Evolutionary conservation across 2,113 vertebrate species (phyloP).

Genomic region (Mus spicilegus): DNA sequence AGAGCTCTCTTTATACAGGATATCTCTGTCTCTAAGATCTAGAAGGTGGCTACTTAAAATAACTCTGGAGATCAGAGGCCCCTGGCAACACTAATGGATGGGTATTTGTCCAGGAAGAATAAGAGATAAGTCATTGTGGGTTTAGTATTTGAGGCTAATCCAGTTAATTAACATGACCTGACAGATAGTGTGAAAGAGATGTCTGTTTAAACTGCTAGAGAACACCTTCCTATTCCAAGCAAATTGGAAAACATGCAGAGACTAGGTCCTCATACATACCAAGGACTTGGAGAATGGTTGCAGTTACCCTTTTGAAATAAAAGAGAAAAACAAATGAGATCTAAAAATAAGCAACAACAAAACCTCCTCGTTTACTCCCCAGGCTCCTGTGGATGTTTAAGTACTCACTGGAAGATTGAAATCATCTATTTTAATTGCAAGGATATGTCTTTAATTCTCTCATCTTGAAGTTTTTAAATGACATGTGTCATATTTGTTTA

Average conservation of each 20-base stretch:
- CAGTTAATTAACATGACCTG: not conserved
- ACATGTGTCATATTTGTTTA: constrained; percentile 57
- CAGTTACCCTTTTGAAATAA: not conserved
- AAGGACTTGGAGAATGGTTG: not conserved
- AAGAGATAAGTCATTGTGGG: not conserved
- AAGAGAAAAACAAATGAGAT: not conserved
- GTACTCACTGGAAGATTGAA: not conserved
- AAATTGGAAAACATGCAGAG: constrained; percentile 27
- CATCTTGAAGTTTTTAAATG: constrained; percentile 67
- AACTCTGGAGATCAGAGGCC: not conserved
- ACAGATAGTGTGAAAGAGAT: not conserved
- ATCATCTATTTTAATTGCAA: constrained; percentile 66
- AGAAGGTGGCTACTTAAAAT: not conserved
- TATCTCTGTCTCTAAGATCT: not conserved
- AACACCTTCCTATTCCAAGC: not conserved
- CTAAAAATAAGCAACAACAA: not conserved
- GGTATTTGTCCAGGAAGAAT: not conserved
- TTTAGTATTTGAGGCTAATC: not conserved
- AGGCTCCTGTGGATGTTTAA: constrained; percentile 3
- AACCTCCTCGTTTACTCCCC: not conserved
- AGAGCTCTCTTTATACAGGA: not conserved
- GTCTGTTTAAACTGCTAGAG: not conserved
- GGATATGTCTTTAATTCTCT: not conserved
- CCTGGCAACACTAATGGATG: not conserved
- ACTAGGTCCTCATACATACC: not conserved